Conservation (phyloP, 2,797 vertebrate species). For the Hephaestus fuliginosus region DNA sequence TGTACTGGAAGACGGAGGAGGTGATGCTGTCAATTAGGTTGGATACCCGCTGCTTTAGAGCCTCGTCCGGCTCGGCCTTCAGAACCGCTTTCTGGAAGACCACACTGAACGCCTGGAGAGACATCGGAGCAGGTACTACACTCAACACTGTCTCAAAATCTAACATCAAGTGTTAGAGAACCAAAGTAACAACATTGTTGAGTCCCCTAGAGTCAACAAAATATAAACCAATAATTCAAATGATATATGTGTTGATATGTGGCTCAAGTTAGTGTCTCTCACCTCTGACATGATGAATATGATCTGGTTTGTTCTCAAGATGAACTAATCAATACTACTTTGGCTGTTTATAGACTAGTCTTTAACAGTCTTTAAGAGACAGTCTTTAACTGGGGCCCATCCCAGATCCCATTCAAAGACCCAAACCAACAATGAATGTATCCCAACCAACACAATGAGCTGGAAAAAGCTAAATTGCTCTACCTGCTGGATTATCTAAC, state of each 20-base stretch:
- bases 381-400: too few species aligned
- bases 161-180: neutral
- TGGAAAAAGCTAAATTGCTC: too few species aligned
- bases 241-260: neutral
- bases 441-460: too few species aligned
- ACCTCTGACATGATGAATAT: slow-evolving; percentile 17
- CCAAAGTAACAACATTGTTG: neutral
- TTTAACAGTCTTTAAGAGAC: neutral
- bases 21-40: slow-evolving; percentile 95
- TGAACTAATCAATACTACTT: slow-evolving; percentile 23
- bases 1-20: slow-evolving; percentile 93
- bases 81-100: slow-evolving; percentile 94
- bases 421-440: too few species aligned
- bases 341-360: neutral
- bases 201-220: neutral
- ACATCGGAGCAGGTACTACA: slow-evolving; percentile 25
- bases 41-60: slow-evolving; percentile 85
- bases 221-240: neutral
- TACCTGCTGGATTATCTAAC: too few species aligned
- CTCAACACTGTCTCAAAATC: neutral
- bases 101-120: slow-evolving; percentile 90
- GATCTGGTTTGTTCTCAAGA: slow-evolving; percentile 1
- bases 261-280: slow-evolving; percentile 1
- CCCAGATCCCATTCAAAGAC: too few species aligned
- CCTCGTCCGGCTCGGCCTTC: slow-evolving; percentile 86